A percentile compares a stretch with the other conserved stretches of the same genome.
These are phyloP conservation scores for Ia io DNA, from an alignment of 2,113 vertebrate genomes.

Conservation along the genomic window DNA sequence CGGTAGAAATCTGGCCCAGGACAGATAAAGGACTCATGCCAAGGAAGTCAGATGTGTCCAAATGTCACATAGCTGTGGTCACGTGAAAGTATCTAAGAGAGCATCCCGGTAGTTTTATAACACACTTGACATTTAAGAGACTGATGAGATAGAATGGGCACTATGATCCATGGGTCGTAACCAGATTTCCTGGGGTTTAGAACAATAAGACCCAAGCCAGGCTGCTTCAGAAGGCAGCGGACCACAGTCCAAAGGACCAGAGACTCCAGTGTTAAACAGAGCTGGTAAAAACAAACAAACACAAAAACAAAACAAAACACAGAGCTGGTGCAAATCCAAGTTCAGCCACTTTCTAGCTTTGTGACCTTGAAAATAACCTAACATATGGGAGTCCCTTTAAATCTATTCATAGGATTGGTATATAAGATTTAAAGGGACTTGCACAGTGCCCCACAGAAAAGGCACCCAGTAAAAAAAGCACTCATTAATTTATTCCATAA, in stretches of 20 bases:
- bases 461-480: background rate
- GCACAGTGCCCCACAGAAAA: background rate
- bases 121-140: constrained; percentile 43
- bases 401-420: background rate
- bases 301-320: too few relatives aligned
- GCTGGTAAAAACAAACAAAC: background rate
- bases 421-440: background rate
- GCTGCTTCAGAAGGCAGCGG: background rate
- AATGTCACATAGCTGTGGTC: background rate
- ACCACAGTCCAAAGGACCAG: background rate
- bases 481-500: background rate
- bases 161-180: background rate
- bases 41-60: background rate
- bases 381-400: background rate
- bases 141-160: background rate
- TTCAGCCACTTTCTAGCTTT: background rate
- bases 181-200: background rate
- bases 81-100: background rate
- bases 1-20: background rate
- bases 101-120: background rate
- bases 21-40: background rate
- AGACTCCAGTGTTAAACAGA: background rate
- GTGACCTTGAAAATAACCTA: background rate
- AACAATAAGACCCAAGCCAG: background rate
- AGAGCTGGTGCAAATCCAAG: background rate